Evolutionary conservation across 53 echinoderm and acorn worm genomes (phyloP).

Genomic region (Paracentrotus lividus): DNA sequence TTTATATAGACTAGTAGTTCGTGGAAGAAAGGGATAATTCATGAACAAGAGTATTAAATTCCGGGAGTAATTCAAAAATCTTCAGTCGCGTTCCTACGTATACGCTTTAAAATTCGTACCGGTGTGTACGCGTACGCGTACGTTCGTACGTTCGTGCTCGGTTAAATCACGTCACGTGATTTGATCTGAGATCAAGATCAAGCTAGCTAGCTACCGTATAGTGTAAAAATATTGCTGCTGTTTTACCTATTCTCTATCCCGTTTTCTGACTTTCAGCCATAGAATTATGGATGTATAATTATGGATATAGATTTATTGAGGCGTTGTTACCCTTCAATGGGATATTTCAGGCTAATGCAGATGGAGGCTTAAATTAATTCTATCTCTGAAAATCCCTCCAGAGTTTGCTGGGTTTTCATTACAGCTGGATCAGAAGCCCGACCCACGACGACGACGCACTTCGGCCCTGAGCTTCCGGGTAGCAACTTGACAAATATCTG

Average conservation of each 20-base stretch:
- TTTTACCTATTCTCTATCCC: background rate
- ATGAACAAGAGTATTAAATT: no score
- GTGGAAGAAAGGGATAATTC: no score
- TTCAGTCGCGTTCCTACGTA: background rate
- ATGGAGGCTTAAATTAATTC: background rate
- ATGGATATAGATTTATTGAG: conserved; percentile 44
- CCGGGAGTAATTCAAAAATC: no score
- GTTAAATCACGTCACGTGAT: background rate
- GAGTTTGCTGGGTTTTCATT: background rate
- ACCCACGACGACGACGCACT: background rate
- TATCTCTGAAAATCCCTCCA: background rate
- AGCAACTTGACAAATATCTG: background rate
- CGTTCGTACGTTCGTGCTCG: background rate
- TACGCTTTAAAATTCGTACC: background rate
- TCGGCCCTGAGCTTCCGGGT: conserved; percentile 37
- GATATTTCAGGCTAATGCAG: background rate
- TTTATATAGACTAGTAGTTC: no score
- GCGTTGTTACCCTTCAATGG: background rate
- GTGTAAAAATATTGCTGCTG: background rate
- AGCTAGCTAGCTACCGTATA: no score
- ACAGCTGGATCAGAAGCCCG: conserved; percentile 1
- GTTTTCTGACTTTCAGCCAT: background rate
- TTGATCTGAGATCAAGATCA: background rate
- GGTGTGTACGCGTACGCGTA: background rate
- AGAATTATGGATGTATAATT: conserved; percentile 17